phyloP scores from a whole-genome alignment of 2,888 invertebrate genomes.

The Cistogaster globosa region DNA sequence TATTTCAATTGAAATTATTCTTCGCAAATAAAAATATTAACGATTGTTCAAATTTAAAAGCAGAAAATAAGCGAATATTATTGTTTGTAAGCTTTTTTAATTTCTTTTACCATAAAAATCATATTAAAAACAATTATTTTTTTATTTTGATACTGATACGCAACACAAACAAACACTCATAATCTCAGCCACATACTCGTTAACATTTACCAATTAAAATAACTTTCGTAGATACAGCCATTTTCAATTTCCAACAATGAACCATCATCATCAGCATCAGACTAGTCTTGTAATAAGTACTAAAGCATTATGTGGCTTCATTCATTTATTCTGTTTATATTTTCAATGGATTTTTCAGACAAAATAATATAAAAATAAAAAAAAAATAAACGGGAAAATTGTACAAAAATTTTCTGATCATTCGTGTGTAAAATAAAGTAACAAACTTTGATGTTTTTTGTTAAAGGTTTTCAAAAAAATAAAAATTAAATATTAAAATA shows the following conservation, averaged over 20 bases:
- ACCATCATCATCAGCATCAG: constrained; percentile 14
- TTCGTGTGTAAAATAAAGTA: constrained; percentile 70
- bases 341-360: constrained; percentile 43
- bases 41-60: constrained; percentile 46
- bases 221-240: constrained; percentile 16
- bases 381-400: constrained; percentile 31
- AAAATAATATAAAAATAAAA: constrained; percentile 20
- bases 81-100: neutral
- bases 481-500: constrained; percentile 7
- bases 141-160: constrained; percentile 63
- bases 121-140: constrained; percentile 69
- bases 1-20: constrained; percentile 16
- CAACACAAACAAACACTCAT: constrained; percentile 49
- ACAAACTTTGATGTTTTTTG: constrained; percentile 59
- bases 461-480: constrained; percentile 8
- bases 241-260: constrained; percentile 46
- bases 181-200: constrained; percentile 4
- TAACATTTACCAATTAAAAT: constrained; percentile 47
- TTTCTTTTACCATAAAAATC: constrained; percentile 47
- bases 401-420: constrained; percentile 54
- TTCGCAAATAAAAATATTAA: neutral
- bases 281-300: constrained; percentile 38
- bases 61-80: constrained; percentile 55
- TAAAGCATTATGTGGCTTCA: constrained; percentile 27
- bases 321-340: constrained; percentile 37